A percentile compares a stretch with the other conserved stretches of the same genome.
Conservation (phyloP, 2,888 invertebrate genomes). For the Epinotia nisella region DNA sequence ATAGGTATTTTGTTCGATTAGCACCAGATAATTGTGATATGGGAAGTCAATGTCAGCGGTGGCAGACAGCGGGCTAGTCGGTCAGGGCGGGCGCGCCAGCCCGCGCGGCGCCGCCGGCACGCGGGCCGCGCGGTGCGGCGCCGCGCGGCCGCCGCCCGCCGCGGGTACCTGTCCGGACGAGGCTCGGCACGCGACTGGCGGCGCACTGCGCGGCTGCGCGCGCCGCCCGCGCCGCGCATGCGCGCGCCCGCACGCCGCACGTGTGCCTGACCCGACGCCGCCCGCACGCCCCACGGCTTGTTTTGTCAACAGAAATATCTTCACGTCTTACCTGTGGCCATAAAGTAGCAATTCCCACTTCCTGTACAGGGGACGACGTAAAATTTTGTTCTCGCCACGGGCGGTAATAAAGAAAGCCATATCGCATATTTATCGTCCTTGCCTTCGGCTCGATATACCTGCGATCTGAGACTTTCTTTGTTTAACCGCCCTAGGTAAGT, state of each 20-base stretch:
- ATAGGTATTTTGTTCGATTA: not conserved
- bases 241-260: conserved; percentile 47
- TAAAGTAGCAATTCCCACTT: no score
- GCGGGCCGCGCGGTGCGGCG: conserved; percentile 17
- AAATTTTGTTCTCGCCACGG: no score
- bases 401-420: no score
- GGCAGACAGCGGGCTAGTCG: not conserved
- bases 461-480: no score
- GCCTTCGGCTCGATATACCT: no score
- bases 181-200: conserved; percentile 33
- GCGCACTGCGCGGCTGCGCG: conserved; percentile 36
- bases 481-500: no score
- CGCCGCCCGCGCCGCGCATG: conserved; percentile 42
- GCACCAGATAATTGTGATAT: not conserved
- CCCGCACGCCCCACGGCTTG: conserved; percentile 35
- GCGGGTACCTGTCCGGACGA: conserved; percentile 39
- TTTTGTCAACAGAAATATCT: conserved; percentile 26
- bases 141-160: conserved; percentile 18
- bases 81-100: not conserved
- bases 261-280: conserved; percentile 25
- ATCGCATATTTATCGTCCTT: no score
- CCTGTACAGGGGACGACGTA: no score
- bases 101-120: conserved; percentile 23
- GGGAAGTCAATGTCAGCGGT: not conserved
- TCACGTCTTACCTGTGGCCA: no score